Evolutionary conservation across 2,888 invertebrate genomes (phyloP).

Genomic region (Cecidostiba fungosa): DNA sequence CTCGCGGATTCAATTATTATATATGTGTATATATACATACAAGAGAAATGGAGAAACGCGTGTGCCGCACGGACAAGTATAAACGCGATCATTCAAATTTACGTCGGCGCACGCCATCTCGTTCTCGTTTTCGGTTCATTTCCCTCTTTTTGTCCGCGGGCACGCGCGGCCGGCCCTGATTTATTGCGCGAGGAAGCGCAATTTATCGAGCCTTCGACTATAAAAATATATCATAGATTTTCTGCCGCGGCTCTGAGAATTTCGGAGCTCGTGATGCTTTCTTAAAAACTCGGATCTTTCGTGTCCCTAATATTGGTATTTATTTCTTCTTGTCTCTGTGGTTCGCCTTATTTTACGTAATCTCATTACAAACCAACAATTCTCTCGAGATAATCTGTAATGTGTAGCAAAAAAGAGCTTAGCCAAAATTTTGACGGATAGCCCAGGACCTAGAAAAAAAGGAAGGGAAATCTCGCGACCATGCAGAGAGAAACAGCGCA

Average conservation of each 20-base stretch:
- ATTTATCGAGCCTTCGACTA: slow-evolving; percentile 48
- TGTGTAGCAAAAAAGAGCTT: background rate
- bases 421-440: background rate
- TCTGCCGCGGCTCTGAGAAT: background rate
- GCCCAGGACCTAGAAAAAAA: background rate
- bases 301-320: background rate
- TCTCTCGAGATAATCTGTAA: no score
- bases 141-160: slow-evolving; percentile 10
- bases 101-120: slow-evolving; percentile 45
- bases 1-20: slow-evolving; percentile 4
- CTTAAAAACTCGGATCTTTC: background rate
- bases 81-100: slow-evolving; percentile 52
- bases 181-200: slow-evolving; percentile 43
- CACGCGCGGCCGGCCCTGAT: slow-evolving; percentile 22
- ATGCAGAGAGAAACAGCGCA: background rate
- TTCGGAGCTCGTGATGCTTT: background rate
- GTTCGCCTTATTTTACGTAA: no score
- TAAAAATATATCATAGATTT: slow-evolving; percentile 33
- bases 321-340: background rate
- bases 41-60: background rate
- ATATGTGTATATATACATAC: background rate
- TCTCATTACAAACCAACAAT: no score
- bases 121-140: slow-evolving; percentile 40
- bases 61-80: background rate
- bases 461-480: background rate